Conservation (phyloP, 2,888 invertebrate species). For the Incurvaria masculella region DNA sequence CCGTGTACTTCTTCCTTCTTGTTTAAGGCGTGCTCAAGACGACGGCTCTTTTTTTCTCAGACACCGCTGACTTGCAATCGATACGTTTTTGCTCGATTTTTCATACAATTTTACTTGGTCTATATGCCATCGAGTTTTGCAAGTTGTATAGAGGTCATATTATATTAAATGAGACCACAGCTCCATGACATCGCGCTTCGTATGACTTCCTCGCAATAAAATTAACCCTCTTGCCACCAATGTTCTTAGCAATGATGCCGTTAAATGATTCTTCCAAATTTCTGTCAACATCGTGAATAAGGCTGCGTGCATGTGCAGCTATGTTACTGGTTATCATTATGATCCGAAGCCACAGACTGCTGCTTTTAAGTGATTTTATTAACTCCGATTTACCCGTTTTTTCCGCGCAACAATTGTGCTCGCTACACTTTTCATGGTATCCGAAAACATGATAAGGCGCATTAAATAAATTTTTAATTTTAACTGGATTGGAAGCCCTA, state of each 20-base stretch:
- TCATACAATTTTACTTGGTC: too few relatives aligned
- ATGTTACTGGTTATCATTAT: background rate
- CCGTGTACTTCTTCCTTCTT: constrained; percentile 1
- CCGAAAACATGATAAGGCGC: background rate
- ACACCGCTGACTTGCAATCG: too few relatives aligned
- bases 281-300: constrained; percentile 13
- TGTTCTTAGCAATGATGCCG: constrained; percentile 9
- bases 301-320: constrained; percentile 6
- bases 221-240: constrained; percentile 6
- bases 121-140: too few relatives aligned
- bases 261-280: constrained; percentile 11
- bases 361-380: background rate
- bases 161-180: constrained; percentile 10
- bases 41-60: constrained; percentile 2
- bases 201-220: constrained; percentile 6
- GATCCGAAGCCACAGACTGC: background rate
- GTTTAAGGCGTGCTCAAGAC: background rate
- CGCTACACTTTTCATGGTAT: background rate
- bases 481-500: too few relatives aligned
- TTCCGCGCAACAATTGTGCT: background rate
- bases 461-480: too few relatives aligned
- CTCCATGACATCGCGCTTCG: constrained; percentile 7
- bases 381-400: background rate
- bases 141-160: too few relatives aligned
- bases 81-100: too few relatives aligned